These are phyloP conservation scores for Decapterus maruadsi DNA, from an alignment of 2,797 vertebrate genomes.

Conservation along the genomic window DNA sequence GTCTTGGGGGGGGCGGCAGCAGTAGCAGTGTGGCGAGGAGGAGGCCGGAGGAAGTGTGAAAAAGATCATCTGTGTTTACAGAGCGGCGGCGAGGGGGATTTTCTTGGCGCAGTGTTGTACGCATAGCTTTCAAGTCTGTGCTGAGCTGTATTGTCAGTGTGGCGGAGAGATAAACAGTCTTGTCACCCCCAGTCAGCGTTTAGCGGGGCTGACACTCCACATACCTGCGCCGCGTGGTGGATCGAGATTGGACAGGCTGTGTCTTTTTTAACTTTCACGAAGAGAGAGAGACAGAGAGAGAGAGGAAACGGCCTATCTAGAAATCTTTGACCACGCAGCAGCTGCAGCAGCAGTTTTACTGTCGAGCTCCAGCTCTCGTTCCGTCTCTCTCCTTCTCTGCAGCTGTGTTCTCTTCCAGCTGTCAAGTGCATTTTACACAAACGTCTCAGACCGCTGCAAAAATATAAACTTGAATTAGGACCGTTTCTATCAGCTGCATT, in stretches of 20 bases:
- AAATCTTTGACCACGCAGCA: slow-evolving; percentile 33
- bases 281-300: neutral
- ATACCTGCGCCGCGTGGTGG: slow-evolving; percentile 24
- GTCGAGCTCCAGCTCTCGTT: slow-evolving; percentile 38
- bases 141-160: slow-evolving; percentile 36
- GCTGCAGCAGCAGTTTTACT: slow-evolving; percentile 16
- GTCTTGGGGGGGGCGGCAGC: slow-evolving; percentile 32
- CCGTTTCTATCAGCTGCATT: slow-evolving; percentile 42
- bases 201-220: slow-evolving; percentile 1
- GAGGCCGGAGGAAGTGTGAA: slow-evolving; percentile 48
- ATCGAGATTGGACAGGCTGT: slow-evolving; percentile 34
- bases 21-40: slow-evolving; percentile 27
- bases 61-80: slow-evolving; percentile 59
- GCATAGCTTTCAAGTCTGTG: slow-evolving; percentile 36
- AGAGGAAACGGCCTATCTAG: slow-evolving; percentile 1
- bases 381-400: slow-evolving; percentile 34
- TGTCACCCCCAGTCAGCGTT: neutral
- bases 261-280: slow-evolving; percentile 6
- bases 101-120: slow-evolving; percentile 30
- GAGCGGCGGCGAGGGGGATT: slow-evolving; percentile 33
- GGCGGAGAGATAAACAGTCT: slow-evolving; percentile 28
- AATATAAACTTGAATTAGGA: slow-evolving; percentile 53
- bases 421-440: slow-evolving; percentile 68
- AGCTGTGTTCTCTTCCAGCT: slow-evolving; percentile 61
- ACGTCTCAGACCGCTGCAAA: slow-evolving; percentile 47